Evolutionary conservation across 2,113 vertebrate species (phyloP), one percentile per base, ranked within the genome.

Genomic region (Salvelinus alpinus): DNA sequence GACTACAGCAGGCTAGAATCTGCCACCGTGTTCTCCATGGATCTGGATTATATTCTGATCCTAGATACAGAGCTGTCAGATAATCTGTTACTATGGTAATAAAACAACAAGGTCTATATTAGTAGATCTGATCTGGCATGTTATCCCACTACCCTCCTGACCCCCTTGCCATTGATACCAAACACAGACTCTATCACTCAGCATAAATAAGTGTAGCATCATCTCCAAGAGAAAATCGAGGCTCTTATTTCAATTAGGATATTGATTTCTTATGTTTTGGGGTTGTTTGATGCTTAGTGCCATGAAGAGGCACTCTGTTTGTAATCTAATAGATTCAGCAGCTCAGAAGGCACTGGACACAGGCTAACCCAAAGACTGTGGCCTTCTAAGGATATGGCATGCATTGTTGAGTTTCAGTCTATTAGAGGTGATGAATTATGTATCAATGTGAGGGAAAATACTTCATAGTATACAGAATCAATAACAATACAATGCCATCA

Each of bases 191-290:
- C 64, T 70, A 51, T 71, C 44, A 82, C 64, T 64, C 20, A 27
- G 76, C 66, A 62, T 73, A 84, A 75, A 79, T 64, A 62, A 85
- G 64, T 75, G 68, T 13, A 25, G 31, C 69, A 70, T 57, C 51
- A 54, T 64, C 70, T 77, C 79, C 68, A n/a, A 20, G 62, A 86
- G 81, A 91, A 84, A 79, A 87, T 74, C 71, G 79, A 90, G 80
- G 73, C 67, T 77, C 75, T 82, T 68, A 81, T 89, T 90, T 89
- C 78, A 89, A 91, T 89, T 88, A 84, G 76, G 83, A 79, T 89
- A 91, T 91, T 86, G 90, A 91, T 92, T 85, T 76, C 76, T 82
- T 75, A 79, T 76, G 72, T 47, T 83, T 78, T 82, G 72, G 70
- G 75, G 86, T 81, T 84, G 82, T 91, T 89, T 84, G 85, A 88